Conservation (phyloP, 2,888 invertebrate genomes). For the Malacosoma neustria region DNA sequence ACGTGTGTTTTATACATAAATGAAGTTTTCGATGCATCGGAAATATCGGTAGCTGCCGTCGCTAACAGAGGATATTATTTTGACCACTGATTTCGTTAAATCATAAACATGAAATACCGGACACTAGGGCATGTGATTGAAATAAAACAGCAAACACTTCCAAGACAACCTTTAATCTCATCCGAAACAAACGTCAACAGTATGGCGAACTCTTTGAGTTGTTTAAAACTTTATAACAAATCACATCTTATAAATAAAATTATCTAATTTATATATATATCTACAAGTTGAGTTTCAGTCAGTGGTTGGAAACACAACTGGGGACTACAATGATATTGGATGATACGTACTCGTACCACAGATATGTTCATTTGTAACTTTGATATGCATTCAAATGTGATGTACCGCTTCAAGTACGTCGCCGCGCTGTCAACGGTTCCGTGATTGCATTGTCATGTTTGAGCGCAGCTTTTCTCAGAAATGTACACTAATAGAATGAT, state of each 20-base stretch:
- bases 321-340: background rate
- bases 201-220: constrained; percentile 70
- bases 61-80: too few relatives aligned
- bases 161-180: constrained; percentile 71
- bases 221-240: constrained; percentile 62
- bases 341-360: background rate
- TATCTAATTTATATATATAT: constrained; percentile 36
- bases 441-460: too few relatives aligned
- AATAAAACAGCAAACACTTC: constrained; percentile 38
- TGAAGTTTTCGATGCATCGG: too few relatives aligned
- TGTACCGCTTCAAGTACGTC: background rate
- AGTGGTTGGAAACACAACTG: constrained; percentile 14
- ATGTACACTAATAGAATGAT: too few relatives aligned
- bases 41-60: too few relatives aligned
- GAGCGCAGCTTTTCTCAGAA: too few relatives aligned
- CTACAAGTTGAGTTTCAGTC: constrained; percentile 45
- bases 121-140: too few relatives aligned
- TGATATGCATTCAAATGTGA: background rate
- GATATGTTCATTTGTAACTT: background rate
- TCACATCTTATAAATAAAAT: constrained; percentile 45
- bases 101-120: too few relatives aligned
- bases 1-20: too few relatives aligned
- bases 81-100: too few relatives aligned
- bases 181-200: constrained; percentile 70
- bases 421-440: too few relatives aligned